Base-by-base conservation (phyloP, 2,113 vertebrate genomes). In the Rhinopomastus cyanomelas region DNA sequence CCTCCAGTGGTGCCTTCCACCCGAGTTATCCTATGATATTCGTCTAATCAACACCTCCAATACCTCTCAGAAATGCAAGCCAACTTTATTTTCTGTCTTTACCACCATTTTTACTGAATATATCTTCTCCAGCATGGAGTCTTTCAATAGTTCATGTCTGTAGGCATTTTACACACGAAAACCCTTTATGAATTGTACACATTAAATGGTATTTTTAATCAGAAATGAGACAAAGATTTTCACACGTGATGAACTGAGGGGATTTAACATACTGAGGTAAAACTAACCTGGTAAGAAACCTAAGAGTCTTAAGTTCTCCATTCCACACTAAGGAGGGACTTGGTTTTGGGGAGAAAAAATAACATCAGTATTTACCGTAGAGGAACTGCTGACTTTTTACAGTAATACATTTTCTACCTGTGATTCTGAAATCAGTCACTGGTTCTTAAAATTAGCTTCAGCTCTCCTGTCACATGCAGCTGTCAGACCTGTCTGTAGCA, bases 401-500 rank as follows among this genome's bases (percentile, higher is more conserved):
- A 60, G 30, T 2, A 56, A 56, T 20, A 30, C 3, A 22, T 78
- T 73, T 89, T 66, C 64, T 62, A 57, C 8, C 32, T 76, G 44
- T 0, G 1, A 64, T 69, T 81, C 23, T 42, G 26, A 86, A 71
- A 25, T 11, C n/a, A 56, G 37, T 44, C 46, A 15, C 19, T 14
- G 34, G 4, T 32, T 83, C 73, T 22, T 34, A 46, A 86, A 81
- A 55, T 13, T 39, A 61, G 16, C 11, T 52, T 32, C 32, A 71
- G 56, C 44, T 72, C 19, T 51, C 3, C 0, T 6, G 16, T 61
- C 77, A 68, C 65, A 46, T 0, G 4, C 46, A 76, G 49, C 48
- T 72, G 37, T 52, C 61, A 90, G 36, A 57, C 1, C 16, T 1
- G 0, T 30, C 51, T 71, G 53, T 44, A 87, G 66, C 0, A 1